phyloP scores from a whole-genome alignment of 2,888 invertebrate species.

The Rhopalosiphum nymphaeae region DNA sequence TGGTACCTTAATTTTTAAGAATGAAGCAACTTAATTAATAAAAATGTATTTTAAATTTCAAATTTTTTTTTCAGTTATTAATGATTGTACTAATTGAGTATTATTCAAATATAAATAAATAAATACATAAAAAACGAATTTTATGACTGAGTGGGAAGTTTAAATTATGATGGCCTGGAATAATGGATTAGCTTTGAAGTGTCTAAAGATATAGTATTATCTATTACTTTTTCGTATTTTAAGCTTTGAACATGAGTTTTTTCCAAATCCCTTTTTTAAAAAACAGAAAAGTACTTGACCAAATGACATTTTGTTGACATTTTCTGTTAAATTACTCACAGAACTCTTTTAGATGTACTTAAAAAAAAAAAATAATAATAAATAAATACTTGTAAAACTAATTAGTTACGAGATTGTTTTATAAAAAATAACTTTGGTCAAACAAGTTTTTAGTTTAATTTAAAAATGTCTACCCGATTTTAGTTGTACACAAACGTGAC shows the following conservation, averaged over 20 bases:
- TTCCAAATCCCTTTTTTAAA: neutral
- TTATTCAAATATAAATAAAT: neutral
- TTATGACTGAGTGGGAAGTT: neutral
- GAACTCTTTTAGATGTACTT: neutral
- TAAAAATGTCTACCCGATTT: neutral
- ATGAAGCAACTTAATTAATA: neutral
- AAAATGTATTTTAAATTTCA: neutral
- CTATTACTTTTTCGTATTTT: neutral
- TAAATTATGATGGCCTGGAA: neutral
- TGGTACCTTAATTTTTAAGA: neutral
- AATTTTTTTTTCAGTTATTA: neutral
- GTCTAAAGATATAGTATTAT: neutral
- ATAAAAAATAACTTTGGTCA: neutral
- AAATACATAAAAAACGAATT: neutral
- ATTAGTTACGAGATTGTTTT: neutral
- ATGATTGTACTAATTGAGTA: neutral
- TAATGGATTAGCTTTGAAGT: neutral
- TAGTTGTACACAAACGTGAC: neutral
- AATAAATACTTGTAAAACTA: neutral
- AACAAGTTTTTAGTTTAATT: neutral
- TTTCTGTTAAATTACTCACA: neutral
- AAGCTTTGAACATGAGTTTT: neutral
- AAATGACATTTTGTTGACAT: slow-evolving; percentile 1
- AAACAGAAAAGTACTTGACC: neutral
- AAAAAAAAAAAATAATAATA: neutral